Conservation (phyloP, 92 coral and sea anemone genomes). For the Epizoanthus ramosus region DNA sequence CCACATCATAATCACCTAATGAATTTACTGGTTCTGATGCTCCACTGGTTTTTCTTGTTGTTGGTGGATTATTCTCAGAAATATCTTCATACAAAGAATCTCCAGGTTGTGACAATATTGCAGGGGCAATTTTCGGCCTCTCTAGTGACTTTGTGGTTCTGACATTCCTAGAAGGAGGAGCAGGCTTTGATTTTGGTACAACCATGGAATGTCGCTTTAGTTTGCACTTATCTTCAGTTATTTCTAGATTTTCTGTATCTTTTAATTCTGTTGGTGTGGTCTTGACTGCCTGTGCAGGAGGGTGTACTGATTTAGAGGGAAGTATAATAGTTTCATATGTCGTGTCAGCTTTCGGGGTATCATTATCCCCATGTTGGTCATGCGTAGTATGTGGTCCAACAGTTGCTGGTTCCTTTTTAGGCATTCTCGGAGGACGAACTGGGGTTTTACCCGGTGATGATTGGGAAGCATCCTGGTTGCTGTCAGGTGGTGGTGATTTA, state of each 20-base stretch:
- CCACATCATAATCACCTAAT: not conserved
- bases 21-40: not conserved
- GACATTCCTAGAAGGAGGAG: conserved; percentile 3
- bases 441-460: conserved; percentile 4
- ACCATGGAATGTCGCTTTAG: conserved; percentile 20
- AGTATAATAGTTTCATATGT: conserved; percentile 2
- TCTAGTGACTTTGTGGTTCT: conserved; percentile 22
- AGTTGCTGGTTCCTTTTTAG: conserved; percentile 13
- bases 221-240: not conserved
- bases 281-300: not conserved
- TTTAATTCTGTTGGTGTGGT: not conserved
- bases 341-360: not conserved
- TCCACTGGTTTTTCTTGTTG: not conserved
- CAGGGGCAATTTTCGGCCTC: conserved; percentile 11
- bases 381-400: not conserved
- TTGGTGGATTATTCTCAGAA: not conserved
- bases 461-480: not conserved
- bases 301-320: not conserved
- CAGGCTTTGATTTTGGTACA: conserved; percentile 7
- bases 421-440: conserved; percentile 13
- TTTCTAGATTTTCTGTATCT: not conserved
- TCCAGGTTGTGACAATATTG: not conserved
- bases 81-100: not conserved
- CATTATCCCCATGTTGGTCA: not conserved
- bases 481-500: conserved; percentile 1